A percentile compares a stretch with the other conserved stretches of the same genome.
Conservation (phyloP, 1,140 invertebrate species). For the Drosophila melanica region DNA sequence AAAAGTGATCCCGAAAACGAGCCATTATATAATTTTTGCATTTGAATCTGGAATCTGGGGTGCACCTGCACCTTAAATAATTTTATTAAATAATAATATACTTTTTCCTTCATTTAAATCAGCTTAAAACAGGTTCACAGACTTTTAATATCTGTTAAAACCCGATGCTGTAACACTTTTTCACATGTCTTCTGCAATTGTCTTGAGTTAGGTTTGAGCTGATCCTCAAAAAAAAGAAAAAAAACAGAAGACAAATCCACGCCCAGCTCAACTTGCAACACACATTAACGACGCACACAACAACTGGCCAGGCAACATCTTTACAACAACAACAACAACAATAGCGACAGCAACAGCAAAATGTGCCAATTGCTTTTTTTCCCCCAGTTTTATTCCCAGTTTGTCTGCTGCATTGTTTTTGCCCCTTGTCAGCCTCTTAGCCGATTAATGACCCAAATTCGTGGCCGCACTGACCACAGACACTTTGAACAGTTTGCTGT, state of each 20-base stretch:
- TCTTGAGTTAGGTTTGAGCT: not conserved
- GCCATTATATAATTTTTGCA: too few species aligned
- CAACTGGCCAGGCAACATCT: slow-evolving; percentile 13
- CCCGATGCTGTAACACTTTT: not conserved
- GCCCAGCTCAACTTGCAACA: slow-evolving; percentile 22
- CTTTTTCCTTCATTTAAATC: not conserved
- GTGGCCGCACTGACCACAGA: slow-evolving; percentile 69
- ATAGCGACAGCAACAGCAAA: slow-evolving; percentile 7
- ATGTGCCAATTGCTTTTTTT: slow-evolving; percentile 40
- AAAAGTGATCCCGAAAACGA: too few species aligned
- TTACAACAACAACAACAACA: slow-evolving; percentile 2
- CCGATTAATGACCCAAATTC: slow-evolving; percentile 77
- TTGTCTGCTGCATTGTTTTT: slow-evolving; percentile 15
- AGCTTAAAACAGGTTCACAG: not conserved
- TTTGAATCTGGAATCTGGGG: too few species aligned
- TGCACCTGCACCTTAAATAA: too few species aligned
- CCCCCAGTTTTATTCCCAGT: slow-evolving; percentile 35
- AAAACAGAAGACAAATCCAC: slow-evolving; percentile 2
- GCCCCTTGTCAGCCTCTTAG: slow-evolving; percentile 33
- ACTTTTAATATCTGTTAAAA: not conserved
- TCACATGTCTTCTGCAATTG: not conserved
- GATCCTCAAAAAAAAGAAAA: slow-evolving; percentile 1
- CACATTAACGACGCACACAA: slow-evolving; percentile 1
- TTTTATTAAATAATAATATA: not conserved
- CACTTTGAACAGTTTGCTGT: slow-evolving; percentile 41